Base-by-base conservation (phyloP, 1,140 invertebrate genomes). In the Eciton burchellii region DNA sequence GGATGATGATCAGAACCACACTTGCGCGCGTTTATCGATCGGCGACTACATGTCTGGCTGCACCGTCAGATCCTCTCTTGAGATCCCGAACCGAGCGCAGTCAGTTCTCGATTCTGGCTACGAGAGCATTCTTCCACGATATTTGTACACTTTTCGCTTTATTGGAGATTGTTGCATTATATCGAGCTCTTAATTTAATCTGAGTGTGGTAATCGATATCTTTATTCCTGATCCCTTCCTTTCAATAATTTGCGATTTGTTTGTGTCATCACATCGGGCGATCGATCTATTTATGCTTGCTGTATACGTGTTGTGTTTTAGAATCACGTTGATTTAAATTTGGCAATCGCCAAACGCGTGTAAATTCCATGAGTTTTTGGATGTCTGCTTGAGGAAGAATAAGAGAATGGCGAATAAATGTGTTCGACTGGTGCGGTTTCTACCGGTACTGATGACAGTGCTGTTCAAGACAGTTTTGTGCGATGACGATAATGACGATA, bases 31-130 rank as follows among this genome's bases (percentile, higher is more conserved):
- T 59, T 49, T 84, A 86, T 71, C 82, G 82, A 82, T 76, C 8
- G 35, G 3, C 74, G 21, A 29, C 79, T 59, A 82, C 70, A 35
- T 82, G 81, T 63, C 57, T 21, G 71, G 62, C 60, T 76, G 19
- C 16, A 12, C 41, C 59, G 41, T 24, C 43, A 21, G 54, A 41
- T 52, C 5, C 57, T 76, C 49, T 14, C 43, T 26, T 0, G 1
- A 56, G 52, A 82, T 84, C 54, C 57, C 87, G 63, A 52, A 81
- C 49, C 74, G 76, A 81, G 82, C 74, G 70, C 82, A 89, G 89
- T 89, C 82, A 74, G 83, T 82, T 60, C 81, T 66, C 79, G 76
- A 72, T 71, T 47, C 49, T 71, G 63, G 76, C 62, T 57, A 54
- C 47, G 85, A 81, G 45, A 81, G 63, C 77, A 29, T 21, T 56